Base-by-base conservation (phyloP, 2,797 vertebrate species). In the Pachyuromys duprasi region DNA sequence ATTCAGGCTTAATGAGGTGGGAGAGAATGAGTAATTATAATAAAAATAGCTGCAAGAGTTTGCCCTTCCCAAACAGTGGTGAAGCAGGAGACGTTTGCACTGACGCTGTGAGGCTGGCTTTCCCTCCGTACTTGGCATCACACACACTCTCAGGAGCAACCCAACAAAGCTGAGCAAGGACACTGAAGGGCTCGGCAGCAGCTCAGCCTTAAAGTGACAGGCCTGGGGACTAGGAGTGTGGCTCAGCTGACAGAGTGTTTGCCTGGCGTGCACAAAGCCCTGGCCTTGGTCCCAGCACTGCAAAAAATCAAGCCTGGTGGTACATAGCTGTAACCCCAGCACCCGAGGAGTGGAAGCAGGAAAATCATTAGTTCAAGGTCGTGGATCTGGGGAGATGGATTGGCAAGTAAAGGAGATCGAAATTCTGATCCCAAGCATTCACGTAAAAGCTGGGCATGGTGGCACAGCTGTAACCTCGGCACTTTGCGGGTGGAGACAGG, bases 11-110 rank as follows among this genome's bases (percentile, higher is more conserved):
- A 82, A 72, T 14, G 78, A 92, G 53, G 78, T 33, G 17, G 95
- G 79, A 69, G 74, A 90, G 93, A 91, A 63, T 62, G 88, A 94
- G 84, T 75, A 93, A 96, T 83, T 86, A 55, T 3, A 65, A 33
- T 89, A 89, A 95, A 96, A 97, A 94, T 33, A 95, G 94, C 63
- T 33, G 15, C 33, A 17, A 28, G 55, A 3, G 55, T 26, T 79
- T 18, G 55, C 39, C 81, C 76, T 72, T 67, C 55, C 49, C 8
- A 55, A 39, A 53, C 3, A 36, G 84, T 12, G 31, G 12, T 1
- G 53, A 65, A 72, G 36, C 1, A 2, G 87, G 55, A 88, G 79
- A 67, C 39, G 8, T 20, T 55, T 22, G 14, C 55, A n/a, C 39
- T 39, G 33, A 49, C 45, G 6, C 18, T 26, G 55, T 84, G 91